phyloP scores from a whole-genome alignment of 2,113 vertebrate species.

The Tapirus terrestris region DNA sequence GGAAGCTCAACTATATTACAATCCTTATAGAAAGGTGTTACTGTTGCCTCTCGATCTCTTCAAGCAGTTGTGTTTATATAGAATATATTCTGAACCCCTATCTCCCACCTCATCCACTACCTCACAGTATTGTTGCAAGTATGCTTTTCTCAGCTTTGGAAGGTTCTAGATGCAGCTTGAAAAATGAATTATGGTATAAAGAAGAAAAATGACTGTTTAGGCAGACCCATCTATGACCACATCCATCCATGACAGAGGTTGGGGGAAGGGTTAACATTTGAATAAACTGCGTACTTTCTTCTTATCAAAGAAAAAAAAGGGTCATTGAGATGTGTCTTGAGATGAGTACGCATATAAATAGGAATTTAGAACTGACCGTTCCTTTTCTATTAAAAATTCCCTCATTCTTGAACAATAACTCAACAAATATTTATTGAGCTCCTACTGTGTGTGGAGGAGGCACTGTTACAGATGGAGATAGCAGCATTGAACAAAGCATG shows the following conservation, averaged over 20 bases:
- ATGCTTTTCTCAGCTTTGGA: not conserved
- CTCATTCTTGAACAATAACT: not conserved
- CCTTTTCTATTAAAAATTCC: not conserved
- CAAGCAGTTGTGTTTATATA: not conserved
- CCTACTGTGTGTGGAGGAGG: no score
- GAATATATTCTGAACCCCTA: not conserved
- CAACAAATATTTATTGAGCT: not conserved
- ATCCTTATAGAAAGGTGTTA: rapidly evolving
- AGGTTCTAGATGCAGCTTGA: not conserved
- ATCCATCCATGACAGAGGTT: not conserved
- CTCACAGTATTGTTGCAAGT: not conserved
- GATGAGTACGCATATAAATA: not conserved
- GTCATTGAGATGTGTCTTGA: not conserved
- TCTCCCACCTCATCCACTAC: not conserved
- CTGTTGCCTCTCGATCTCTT: not conserved
- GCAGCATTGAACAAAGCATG: no score
- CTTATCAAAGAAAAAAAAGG: not conserved
- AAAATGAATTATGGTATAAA: not conserved
- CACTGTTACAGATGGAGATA: not conserved
- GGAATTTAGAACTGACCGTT: not conserved
- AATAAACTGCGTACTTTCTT: not conserved
- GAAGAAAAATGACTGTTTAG: not conserved
- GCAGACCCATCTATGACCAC: not conserved
- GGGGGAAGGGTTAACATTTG: not conserved
- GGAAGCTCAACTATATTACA: not conserved